These are phyloP conservation scores for Pardosa pseudoannulata DNA, from an alignment of 2,888 invertebrate genomes.

Conservation along the genomic window DNA sequence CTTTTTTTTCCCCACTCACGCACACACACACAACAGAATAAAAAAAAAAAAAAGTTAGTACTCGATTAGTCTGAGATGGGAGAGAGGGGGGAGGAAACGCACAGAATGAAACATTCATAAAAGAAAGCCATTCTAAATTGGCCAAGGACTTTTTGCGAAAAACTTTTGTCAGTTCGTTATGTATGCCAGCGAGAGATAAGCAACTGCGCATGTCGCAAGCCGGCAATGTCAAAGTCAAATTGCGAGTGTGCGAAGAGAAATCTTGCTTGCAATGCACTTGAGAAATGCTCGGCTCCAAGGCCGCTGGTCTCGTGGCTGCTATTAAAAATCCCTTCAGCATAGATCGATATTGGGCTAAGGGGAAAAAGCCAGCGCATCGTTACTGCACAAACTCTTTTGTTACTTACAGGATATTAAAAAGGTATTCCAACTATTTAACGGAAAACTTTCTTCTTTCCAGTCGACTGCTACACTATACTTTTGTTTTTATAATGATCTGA, in stretches of 20 bases:
- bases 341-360: conserved; percentile 6
- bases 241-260: not conserved
- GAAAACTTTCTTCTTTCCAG: too few species aligned
- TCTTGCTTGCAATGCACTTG: conserved; percentile 2
- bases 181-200: conserved; percentile 23
- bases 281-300: not conserved
- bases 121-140: conserved; percentile 42
- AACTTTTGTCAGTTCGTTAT: conserved; percentile 28
- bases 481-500: too few species aligned
- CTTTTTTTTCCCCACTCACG: too few species aligned
- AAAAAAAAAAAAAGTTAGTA: conserved; percentile 28
- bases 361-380: not conserved
- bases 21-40: too few species aligned
- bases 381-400: too few species aligned
- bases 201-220: conserved; percentile 18
- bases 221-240: conserved; percentile 68
- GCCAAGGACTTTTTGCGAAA: conserved; percentile 65
- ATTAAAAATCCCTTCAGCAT: not conserved
- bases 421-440: too few species aligned
- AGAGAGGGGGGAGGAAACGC: conserved; percentile 6
- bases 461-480: too few species aligned
- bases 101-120: conserved; percentile 18
- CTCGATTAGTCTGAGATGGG: conserved; percentile 46
- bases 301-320: not conserved
- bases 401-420: too few species aligned